These are phyloP conservation scores for Agrochola lota DNA, from an alignment of 2,888 invertebrate species.

Conservation along the genomic window DNA sequence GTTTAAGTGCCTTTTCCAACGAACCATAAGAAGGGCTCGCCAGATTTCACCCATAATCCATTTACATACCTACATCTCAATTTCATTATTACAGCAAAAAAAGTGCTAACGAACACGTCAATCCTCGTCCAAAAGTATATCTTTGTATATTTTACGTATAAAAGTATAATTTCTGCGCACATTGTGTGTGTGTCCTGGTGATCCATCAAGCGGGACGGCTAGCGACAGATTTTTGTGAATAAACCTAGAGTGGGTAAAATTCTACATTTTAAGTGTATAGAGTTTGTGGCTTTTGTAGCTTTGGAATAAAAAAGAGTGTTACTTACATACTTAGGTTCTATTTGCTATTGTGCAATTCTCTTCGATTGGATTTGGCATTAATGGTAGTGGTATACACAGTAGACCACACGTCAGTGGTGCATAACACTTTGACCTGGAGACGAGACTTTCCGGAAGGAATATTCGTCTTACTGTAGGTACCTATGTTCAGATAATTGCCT, in stretches of 20 bases:
- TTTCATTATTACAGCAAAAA: slow-evolving; percentile 60
- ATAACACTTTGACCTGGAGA: no score
- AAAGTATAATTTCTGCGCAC: slow-evolving; percentile 63
- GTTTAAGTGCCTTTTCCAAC: not conserved
- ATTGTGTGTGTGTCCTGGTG: slow-evolving; percentile 70
- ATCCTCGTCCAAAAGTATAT: slow-evolving; percentile 60
- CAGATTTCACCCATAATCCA: slow-evolving; percentile 22
- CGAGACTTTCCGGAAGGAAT: no score
- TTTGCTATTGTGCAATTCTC: not conserved
- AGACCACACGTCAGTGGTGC: not conserved
- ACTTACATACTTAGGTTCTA: no score
- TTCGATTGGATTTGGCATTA: not conserved
- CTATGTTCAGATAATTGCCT: not conserved
- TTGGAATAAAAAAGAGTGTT: slow-evolving; percentile 2
- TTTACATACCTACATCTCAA: slow-evolving; percentile 45
- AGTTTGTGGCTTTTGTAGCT: slow-evolving; percentile 3
- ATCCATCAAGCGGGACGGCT: slow-evolving; percentile 72
- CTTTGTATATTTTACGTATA: slow-evolving; percentile 49
- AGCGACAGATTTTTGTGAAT: slow-evolving; percentile 73
- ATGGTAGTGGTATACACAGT: not conserved
- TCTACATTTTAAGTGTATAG: slow-evolving; percentile 34
- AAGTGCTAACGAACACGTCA: slow-evolving; percentile 73
- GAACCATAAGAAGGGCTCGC: not conserved
- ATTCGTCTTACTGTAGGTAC: not conserved
- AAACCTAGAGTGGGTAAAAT: slow-evolving; percentile 47